phyloP scores from a whole-genome alignment of 2,888 invertebrate genomes.

The Deilephila porcellus region DNA sequence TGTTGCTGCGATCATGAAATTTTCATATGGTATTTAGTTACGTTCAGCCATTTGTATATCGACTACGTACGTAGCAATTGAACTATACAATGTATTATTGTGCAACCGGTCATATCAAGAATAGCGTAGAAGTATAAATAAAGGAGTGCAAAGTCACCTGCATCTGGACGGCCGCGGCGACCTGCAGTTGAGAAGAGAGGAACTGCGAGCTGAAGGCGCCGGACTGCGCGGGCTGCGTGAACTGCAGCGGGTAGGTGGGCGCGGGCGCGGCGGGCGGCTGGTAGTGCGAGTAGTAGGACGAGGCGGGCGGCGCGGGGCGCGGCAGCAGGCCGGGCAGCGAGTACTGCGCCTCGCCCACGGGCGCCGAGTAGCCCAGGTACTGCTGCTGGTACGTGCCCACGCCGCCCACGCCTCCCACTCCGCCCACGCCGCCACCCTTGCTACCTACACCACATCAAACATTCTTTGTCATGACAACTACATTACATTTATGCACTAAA shows the following conservation, averaged over 20 bases:
- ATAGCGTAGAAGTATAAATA: not conserved
- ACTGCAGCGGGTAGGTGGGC: slow-evolving; percentile 86
- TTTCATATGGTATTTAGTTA: too few relatives aligned
- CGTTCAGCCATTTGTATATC: too few relatives aligned
- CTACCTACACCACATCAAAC: slow-evolving; percentile 53
- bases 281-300: slow-evolving; percentile 80
- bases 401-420: slow-evolving; percentile 74
- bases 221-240: slow-evolving; percentile 85
- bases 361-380: slow-evolving; percentile 78
- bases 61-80: too few relatives aligned
- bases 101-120: not conserved
- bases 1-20: slow-evolving; percentile 65
- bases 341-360: slow-evolving; percentile 76
- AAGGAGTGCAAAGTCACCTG: slow-evolving; percentile 55
- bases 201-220: slow-evolving; percentile 79
- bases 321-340: slow-evolving; percentile 77
- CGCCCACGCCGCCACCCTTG: slow-evolving; percentile 73
- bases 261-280: slow-evolving; percentile 83
- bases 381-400: slow-evolving; percentile 81
- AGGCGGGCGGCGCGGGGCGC: slow-evolving; percentile 77
- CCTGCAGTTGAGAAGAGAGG: slow-evolving; percentile 77
- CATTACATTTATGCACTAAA: not conserved
- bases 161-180: slow-evolving; percentile 80
- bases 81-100: not conserved
- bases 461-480: not conserved